phyloP scores from a whole-genome alignment of 1,140 invertebrate genomes.

The Drosophila novamexicana region DNA sequence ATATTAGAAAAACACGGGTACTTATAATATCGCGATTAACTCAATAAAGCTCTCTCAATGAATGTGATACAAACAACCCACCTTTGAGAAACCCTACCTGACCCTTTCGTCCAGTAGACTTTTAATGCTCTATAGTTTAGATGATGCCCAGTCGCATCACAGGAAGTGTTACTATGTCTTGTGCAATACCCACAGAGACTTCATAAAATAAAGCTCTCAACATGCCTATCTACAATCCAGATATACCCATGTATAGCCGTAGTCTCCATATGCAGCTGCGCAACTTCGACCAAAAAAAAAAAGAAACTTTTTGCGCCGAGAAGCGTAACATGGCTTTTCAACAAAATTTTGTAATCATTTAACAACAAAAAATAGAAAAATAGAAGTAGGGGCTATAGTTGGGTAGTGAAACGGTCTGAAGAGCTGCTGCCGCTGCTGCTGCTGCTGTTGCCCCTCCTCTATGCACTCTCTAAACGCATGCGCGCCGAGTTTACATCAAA shows the following conservation, averaged over 20 bases:
- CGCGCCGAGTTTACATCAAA: conserved; percentile 78
- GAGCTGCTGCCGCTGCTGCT: conserved; percentile 40
- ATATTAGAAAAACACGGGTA: no score
- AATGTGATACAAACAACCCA: background rate
- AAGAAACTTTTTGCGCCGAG: conserved; percentile 77
- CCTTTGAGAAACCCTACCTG: background rate
- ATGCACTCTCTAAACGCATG: conserved; percentile 58
- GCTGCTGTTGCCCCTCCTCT: conserved; percentile 35
- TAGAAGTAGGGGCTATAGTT: conserved; percentile 46
- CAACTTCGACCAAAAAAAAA: conserved; percentile 59
- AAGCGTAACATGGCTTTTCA: conserved; percentile 82
- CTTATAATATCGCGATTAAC: no score
- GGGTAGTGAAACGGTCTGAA: conserved; percentile 63
- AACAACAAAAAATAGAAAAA: conserved; percentile 56
- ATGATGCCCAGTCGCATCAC: conserved; percentile 31
- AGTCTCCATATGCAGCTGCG: conserved; percentile 67
- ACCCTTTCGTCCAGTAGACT: background rate
- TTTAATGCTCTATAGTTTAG: background rate
- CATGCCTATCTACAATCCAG: conserved; percentile 52
- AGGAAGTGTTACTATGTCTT: conserved; percentile 65
- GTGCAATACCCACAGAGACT: conserved; percentile 61
- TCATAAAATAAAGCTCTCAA: conserved; percentile 31
- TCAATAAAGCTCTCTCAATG: no score
- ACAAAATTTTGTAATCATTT: conserved; percentile 83
- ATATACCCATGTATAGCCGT: conserved; percentile 24